Percentiles rank a stretch among this genome's conserved stretches.
Conservation (phyloP, 2,797 vertebrate genomes). For the Pelobates cultripes region DNA sequence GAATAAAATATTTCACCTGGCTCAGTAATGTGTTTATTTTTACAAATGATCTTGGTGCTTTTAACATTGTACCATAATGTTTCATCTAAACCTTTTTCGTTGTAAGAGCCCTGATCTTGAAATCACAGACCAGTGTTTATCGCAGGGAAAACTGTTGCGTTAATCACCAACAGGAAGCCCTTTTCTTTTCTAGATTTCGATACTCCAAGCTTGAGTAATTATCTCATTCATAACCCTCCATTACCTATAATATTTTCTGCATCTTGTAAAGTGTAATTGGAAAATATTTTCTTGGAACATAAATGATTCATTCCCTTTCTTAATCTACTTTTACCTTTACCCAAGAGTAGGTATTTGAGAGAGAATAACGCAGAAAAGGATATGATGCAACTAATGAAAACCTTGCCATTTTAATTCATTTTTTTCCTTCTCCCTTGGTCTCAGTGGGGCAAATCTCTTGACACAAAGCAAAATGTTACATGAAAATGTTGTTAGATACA, state of each 20-base stretch:
- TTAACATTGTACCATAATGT: slow-evolving; percentile 32
- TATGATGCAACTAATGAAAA: slow-evolving; percentile 80
- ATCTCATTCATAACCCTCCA: slow-evolving; percentile 70
- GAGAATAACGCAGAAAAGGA: slow-evolving; percentile 70
- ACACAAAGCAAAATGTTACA: slow-evolving; percentile 74
- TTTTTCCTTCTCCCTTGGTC: slow-evolving; percentile 63
- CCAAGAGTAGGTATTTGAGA: slow-evolving; percentile 68
- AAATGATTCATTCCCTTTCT: slow-evolving; percentile 65
- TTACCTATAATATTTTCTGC: slow-evolving; percentile 64
- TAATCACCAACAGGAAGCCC: slow-evolving; percentile 65
- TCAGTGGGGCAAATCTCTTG: slow-evolving; percentile 77
- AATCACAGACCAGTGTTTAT: slow-evolving; percentile 62
- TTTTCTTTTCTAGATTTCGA: slow-evolving; percentile 59
- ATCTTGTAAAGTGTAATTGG: slow-evolving; percentile 70
- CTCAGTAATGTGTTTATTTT: slow-evolving; percentile 16
- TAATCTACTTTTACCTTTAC: slow-evolving; percentile 75
- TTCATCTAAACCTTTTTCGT: not conserved
- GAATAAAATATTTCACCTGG: not conserved
- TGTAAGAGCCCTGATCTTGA: slow-evolving; percentile 55
- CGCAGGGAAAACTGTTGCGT: slow-evolving; percentile 45
- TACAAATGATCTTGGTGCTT: slow-evolving; percentile 15
- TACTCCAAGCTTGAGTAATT: slow-evolving; percentile 65
- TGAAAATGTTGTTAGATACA: slow-evolving; percentile 73
- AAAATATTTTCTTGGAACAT: slow-evolving; percentile 68
- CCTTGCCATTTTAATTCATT: slow-evolving; percentile 71